Evolutionary conservation across 2,888 invertebrate species (phyloP).

Genomic region (Machimus atricapillus): DNA sequence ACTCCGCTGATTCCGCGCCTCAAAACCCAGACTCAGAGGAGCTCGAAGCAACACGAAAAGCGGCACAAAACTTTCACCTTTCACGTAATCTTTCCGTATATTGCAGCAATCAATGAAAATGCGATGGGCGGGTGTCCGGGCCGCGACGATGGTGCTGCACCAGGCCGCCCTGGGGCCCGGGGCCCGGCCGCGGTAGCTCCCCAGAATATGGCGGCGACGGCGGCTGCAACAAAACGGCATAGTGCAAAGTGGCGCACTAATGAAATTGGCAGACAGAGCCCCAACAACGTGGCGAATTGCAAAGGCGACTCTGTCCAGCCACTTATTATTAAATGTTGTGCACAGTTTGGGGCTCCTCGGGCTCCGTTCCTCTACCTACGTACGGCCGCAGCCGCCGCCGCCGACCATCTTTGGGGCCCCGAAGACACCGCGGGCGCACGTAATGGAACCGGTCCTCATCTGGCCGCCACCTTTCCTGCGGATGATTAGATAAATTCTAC

Average conservation of each 20-base stretch:
- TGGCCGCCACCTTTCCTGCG: constrained; percentile 33
- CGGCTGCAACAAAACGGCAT: background rate
- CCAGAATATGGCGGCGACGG: too few species aligned
- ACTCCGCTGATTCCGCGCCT: background rate
- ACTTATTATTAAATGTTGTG: constrained; percentile 31
- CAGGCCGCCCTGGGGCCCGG: background rate
- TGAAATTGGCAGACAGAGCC: constrained; percentile 3
- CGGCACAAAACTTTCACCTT: constrained; percentile 58
- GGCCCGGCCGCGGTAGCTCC: background rate
- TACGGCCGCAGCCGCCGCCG: background rate
- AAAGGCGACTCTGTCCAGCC: background rate
- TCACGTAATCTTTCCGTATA: constrained; percentile 59
- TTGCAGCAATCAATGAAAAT: constrained; percentile 48
- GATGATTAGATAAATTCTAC: constrained; percentile 41
- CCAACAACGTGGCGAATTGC: background rate
- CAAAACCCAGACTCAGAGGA: background rate
- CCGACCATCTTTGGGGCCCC: background rate
- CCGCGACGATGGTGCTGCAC: background rate
- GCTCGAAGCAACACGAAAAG: background rate
- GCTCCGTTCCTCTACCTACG: background rate
- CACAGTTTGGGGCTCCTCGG: constrained; percentile 7
- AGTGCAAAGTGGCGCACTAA: constrained; percentile 2
- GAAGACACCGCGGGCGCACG: background rate
- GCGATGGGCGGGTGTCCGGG: constrained; percentile 39
- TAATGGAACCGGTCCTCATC: constrained; percentile 41